A percentile compares a stretch with the other conserved stretches of the same genome.
phyloP scores from a whole-genome alignment of 2,113 vertebrate species.

The Neogale vison region DNA sequence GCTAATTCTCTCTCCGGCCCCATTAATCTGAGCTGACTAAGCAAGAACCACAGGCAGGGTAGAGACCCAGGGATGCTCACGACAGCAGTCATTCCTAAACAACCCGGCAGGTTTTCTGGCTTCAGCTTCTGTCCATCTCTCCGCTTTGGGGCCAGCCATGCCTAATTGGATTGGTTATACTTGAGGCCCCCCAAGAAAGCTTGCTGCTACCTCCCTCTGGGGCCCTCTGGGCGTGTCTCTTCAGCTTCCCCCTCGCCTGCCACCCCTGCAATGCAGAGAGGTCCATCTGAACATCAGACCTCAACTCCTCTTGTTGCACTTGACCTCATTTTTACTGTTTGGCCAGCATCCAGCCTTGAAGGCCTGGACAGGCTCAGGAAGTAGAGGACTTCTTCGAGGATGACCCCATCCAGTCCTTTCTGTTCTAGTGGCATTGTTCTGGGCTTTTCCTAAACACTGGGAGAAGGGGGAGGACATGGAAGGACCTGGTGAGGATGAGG shows the following conservation, averaged over 20 bases:
- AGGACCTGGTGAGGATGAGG: too few species aligned
- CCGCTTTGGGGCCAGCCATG: not conserved
- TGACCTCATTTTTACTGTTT: not conserved
- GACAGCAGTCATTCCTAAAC: constrained; percentile 34
- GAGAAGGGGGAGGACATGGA: not conserved
- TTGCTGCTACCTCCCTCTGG: not conserved
- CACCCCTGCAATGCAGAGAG: not conserved
- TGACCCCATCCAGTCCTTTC: not conserved
- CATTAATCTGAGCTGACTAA: constrained; percentile 80
- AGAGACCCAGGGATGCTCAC: constrained; percentile 57
- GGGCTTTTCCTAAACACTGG: not conserved
- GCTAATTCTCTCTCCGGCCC: constrained; percentile 70
- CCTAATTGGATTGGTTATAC: not conserved
- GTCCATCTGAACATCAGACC: not conserved
- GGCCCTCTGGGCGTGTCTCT: not conserved
- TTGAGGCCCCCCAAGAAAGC: not conserved
- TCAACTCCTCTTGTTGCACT: not conserved
- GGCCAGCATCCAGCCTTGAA: not conserved
- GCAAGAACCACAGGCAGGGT: constrained; percentile 69
- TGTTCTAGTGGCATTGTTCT: not conserved
- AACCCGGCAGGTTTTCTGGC: not conserved
- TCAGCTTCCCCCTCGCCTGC: too few species aligned
- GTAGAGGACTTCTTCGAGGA: not conserved
- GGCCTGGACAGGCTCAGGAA: not conserved
- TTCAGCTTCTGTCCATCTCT: not conserved